Evolutionary conservation across 2,888 invertebrate species (phyloP).

Genomic region (Catocala nupta): DNA sequence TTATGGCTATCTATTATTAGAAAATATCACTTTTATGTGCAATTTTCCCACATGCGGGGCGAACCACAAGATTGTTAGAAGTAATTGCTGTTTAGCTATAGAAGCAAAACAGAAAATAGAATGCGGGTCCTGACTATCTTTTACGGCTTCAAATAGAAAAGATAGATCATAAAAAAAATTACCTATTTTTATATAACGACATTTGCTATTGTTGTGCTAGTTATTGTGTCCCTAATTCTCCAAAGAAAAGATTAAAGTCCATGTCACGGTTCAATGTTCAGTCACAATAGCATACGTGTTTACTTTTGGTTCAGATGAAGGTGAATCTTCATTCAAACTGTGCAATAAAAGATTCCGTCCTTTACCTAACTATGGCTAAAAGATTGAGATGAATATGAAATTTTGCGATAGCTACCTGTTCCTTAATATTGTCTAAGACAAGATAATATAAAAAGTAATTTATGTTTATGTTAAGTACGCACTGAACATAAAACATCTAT

Average conservation of each 20-base stretch:
- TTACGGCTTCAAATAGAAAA: slow-evolving; percentile 59
- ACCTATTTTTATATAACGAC: slow-evolving; percentile 68
- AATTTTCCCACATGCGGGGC: slow-evolving; percentile 81
- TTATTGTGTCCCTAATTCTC: slow-evolving; percentile 79
- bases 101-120: slow-evolving; percentile 68
- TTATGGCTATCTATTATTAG: slow-evolving; percentile 72
- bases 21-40: slow-evolving; percentile 78
- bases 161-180: slow-evolving; percentile 61
- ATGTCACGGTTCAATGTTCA: slow-evolving; percentile 81
- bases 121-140: slow-evolving; percentile 76
- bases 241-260: slow-evolving; percentile 81
- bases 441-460: slow-evolving; percentile 31
- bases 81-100: slow-evolving; percentile 77
- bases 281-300: slow-evolving; percentile 78
- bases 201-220: slow-evolving; percentile 75
- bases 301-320: slow-evolving; percentile 79
- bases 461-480: slow-evolving; percentile 35
- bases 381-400: slow-evolving; percentile 59
- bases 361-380: slow-evolving; percentile 80
- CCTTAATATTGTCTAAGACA: slow-evolving; percentile 50
- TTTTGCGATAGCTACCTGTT: slow-evolving; percentile 56
- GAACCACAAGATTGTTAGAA: slow-evolving; percentile 82
- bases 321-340: slow-evolving; percentile 77
- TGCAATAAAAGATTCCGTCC: slow-evolving; percentile 81
- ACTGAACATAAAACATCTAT: slow-evolving; percentile 26